phyloP scores from a whole-genome alignment of 2,797 vertebrate genomes.

The Buceros bicornis region DNA sequence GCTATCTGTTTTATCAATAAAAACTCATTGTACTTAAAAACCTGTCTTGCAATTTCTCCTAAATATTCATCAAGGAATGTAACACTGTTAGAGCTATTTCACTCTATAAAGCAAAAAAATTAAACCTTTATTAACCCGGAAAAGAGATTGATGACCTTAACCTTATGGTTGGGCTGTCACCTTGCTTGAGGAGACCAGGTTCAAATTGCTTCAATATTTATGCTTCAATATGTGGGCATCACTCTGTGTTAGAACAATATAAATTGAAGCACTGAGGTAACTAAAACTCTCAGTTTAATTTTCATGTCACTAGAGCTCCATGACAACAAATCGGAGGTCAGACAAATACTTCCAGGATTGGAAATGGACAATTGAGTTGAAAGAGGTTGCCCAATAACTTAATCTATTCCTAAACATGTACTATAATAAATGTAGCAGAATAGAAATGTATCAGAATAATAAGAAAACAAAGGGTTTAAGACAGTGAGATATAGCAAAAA shows the following conservation, averaged over 20 bases:
- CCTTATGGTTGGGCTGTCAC: background rate
- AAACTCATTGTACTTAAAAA: background rate
- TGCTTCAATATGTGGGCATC: background rate
- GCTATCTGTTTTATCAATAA: background rate
- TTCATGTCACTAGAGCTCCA: background rate
- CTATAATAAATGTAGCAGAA: background rate
- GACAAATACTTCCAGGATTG: background rate
- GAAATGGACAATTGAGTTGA: background rate
- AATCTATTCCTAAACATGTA: background rate
- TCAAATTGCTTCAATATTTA: slow-evolving; percentile 24
- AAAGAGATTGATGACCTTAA: slow-evolving; percentile 3
- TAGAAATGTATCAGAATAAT: background rate
- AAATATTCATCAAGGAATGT: background rate
- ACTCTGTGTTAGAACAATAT: background rate
- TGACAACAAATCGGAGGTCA: background rate
- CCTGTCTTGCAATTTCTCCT: slow-evolving; percentile 14
- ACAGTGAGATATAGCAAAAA: background rate
- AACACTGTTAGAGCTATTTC: background rate
- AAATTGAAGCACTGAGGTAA: background rate
- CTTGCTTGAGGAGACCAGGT: slow-evolving; percentile 5
- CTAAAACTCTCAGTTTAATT: background rate
- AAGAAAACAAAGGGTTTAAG: background rate
- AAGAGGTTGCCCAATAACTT: background rate
- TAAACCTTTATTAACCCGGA: slow-evolving; percentile 36
- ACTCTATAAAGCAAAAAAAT: slow-evolving; percentile 31